Base-by-base conservation (phyloP, 2,888 invertebrate species). In the Eupithecia dodoneata region DNA sequence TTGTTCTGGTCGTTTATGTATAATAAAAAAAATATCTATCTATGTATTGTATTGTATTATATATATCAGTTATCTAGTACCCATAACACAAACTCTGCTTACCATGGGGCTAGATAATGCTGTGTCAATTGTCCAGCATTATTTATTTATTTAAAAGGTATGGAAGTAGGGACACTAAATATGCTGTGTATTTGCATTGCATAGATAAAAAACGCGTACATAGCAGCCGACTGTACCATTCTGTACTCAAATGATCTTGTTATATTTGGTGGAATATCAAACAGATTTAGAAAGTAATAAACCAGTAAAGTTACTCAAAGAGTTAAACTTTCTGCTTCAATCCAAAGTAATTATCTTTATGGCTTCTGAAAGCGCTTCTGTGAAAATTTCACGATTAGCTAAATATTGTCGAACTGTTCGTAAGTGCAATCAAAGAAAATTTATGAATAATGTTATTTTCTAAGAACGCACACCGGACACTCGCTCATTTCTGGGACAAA, bases 281-380 rank as follows among this genome's bases (percentile, higher is more conserved):
- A 59, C 18, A 18, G 18, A 18, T 59, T 18, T 59, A 18, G 59
- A 59, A 59, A 10, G 9, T 9, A 59, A 18, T 59, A 18, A 30
- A 30, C 9, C 18, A 7, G n/a, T 4, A 59, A 59, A 59, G 59
- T 59, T 59, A 59, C 18, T 59, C 9, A 10, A 59, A 59, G 59
- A 59, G 59, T 59, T 18, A 59, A 59, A 59, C 59, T 59, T 59
- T 59, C 59, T 18, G 59, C 59, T 2, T 18, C 59, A 9, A 59
- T 59, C 59, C 59, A 59, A 59, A 59, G 59, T 59, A 59, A 59
- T 59, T 59, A 18, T 59, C 59, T 59, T 59, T 59, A 59, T 18
- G 59, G 10, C 59, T 59, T 59, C 59, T 59, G 59, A 18, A 18
- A 59, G 10, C 18, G 4, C 59, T n/a, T 55, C 55, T 7, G 55